phyloP scores from a whole-genome alignment of 2,113 vertebrate genomes.

The Rhinichthys klamathensis region DNA sequence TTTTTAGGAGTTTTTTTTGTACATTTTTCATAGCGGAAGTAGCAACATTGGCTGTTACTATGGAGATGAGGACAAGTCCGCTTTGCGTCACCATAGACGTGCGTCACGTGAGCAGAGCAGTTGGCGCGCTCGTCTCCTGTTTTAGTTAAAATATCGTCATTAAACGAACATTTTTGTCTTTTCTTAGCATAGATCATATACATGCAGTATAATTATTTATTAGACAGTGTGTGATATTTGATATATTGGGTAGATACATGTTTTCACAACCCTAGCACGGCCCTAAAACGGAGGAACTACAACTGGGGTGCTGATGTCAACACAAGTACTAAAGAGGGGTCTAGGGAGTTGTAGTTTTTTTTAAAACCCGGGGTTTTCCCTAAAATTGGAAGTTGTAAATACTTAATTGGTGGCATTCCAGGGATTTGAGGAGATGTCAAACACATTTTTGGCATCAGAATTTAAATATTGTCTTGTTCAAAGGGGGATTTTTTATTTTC shows the following conservation, averaged over 20 bases:
- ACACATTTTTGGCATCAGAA: constrained; percentile 5
- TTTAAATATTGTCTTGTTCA: constrained; percentile 15
- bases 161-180: background rate
- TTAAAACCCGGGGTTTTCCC: background rate
- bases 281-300: background rate
- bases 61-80: background rate
- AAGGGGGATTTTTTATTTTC: background rate
- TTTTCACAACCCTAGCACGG: background rate
- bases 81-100: no score
- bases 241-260: constrained; percentile 4
- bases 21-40: background rate
- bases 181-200: background rate
- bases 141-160: background rate
- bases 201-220: constrained; percentile 4
- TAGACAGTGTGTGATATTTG: background rate
- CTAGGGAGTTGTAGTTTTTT: constrained; percentile 15
- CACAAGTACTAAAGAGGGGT: constrained; percentile 5
- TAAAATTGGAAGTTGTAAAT: constrained; percentile 16
- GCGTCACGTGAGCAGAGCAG: constrained; percentile 2
- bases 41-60: background rate
- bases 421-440: background rate
- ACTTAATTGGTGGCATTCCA: constrained; percentile 8
- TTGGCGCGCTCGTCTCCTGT: background rate
- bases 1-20: background rate
- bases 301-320: background rate